These are phyloP conservation scores for Marronus borbonicus DNA, from an alignment of 2,888 invertebrate species.

Conservation along the genomic window DNA sequence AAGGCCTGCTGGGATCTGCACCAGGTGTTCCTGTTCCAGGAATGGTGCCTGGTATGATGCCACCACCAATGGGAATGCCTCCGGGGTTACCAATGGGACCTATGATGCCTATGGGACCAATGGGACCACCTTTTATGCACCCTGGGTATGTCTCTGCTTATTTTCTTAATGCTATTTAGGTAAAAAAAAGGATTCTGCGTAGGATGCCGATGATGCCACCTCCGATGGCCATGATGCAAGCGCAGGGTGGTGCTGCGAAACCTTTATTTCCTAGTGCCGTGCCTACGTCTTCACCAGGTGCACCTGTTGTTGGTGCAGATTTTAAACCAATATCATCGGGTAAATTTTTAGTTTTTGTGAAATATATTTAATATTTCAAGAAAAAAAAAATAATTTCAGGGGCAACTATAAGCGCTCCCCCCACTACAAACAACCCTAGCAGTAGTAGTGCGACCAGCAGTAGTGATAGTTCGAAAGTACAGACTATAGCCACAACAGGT, in stretches of 20 bases:
- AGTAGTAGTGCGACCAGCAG: slow-evolving; percentile 56
- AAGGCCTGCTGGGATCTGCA: slow-evolving; percentile 78
- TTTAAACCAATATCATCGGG: slow-evolving; percentile 74
- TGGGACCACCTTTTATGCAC: slow-evolving; percentile 59
- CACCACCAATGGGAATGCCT: slow-evolving; percentile 73
- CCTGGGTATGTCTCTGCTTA: slow-evolving; percentile 56
- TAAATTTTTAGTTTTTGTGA: slow-evolving; percentile 67
- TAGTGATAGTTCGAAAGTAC: slow-evolving; percentile 63
- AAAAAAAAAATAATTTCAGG: slow-evolving; percentile 68
- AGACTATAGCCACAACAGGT: slow-evolving; percentile 84
- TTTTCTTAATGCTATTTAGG: background rate
- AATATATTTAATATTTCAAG: slow-evolving; percentile 29
- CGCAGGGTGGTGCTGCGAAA: slow-evolving; percentile 75
- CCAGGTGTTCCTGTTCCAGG: slow-evolving; percentile 76
- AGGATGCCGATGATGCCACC: slow-evolving; percentile 74
- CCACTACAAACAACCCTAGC: slow-evolving; percentile 71
- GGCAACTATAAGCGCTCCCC: slow-evolving; percentile 85
- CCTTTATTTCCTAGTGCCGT: slow-evolving; percentile 89
- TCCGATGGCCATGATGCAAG: slow-evolving; percentile 73
- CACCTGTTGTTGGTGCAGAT: slow-evolving; percentile 74
- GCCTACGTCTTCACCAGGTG: slow-evolving; percentile 75
- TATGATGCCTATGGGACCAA: slow-evolving; percentile 81
- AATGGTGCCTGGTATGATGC: slow-evolving; percentile 80
- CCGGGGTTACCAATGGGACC: slow-evolving; percentile 76
- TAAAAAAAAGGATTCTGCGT: slow-evolving; percentile 53